These are phyloP conservation scores for Tenthredo livida DNA, from an alignment of 2,888 invertebrate species.

Conservation along the genomic window DNA sequence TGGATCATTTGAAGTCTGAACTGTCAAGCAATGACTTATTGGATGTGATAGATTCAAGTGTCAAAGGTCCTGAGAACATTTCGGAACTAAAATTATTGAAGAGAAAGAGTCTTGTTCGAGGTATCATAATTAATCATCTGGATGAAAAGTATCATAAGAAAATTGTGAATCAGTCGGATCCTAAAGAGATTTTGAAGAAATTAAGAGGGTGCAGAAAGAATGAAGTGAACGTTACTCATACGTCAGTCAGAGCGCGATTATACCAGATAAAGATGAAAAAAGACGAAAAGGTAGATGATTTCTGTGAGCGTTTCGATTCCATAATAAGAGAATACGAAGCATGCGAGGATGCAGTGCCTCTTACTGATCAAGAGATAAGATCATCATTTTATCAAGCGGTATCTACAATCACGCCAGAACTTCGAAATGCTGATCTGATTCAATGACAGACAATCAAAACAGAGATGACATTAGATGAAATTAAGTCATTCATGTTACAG, in stretches of 20 bases:
- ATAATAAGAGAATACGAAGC: slow-evolving; percentile 58
- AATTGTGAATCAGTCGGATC: slow-evolving; percentile 57
- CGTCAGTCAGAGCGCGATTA: slow-evolving; percentile 56
- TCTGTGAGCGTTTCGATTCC: slow-evolving; percentile 57
- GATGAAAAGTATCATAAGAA: slow-evolving; percentile 59
- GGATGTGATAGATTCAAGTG: slow-evolving; percentile 55
- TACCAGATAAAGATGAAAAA: slow-evolving; percentile 58
- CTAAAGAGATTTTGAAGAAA: slow-evolving; percentile 57
- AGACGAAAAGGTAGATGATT: slow-evolving; percentile 58
- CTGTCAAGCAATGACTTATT: slow-evolving; percentile 56
- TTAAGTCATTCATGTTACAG: slow-evolving; percentile 56
- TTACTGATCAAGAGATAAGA: slow-evolving; percentile 58
- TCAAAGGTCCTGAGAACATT: slow-evolving; percentile 39
- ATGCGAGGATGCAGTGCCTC: slow-evolving; percentile 53
- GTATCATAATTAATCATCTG: slow-evolving; percentile 58
- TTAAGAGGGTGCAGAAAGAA: slow-evolving; percentile 54
- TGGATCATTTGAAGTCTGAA: slow-evolving; percentile 59
- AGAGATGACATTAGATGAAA: slow-evolving; percentile 57
- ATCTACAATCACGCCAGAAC: slow-evolving; percentile 37
- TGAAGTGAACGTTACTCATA: slow-evolving; percentile 56
- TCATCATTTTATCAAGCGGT: slow-evolving; percentile 57
- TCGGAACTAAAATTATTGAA: not conserved
- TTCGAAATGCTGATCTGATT: slow-evolving; percentile 53
- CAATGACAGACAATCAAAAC: slow-evolving; percentile 33
- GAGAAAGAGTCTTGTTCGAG: slow-evolving; percentile 55